phyloP scores from a whole-genome alignment of 2,113 vertebrate genomes.

The Grallaria varia region DNA sequence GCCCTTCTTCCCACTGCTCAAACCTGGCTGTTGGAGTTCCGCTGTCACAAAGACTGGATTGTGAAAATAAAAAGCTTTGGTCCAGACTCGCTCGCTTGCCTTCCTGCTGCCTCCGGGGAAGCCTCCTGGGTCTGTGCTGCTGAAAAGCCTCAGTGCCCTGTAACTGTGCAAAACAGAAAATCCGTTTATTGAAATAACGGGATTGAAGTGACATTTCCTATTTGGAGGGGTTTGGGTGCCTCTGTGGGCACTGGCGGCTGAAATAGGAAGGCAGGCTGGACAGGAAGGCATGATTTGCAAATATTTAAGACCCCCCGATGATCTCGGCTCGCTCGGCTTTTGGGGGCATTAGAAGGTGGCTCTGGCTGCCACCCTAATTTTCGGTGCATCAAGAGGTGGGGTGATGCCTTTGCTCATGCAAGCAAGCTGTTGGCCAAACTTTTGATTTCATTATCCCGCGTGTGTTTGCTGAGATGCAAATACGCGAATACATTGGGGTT shows the following conservation, averaged over 20 bases:
- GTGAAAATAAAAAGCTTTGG: slow-evolving; percentile 67
- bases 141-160: background rate
- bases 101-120: slow-evolving; percentile 30
- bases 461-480: background rate
- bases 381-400: background rate
- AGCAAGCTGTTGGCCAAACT: background rate
- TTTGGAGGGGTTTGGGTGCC: background rate
- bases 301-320: background rate
- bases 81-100: slow-evolving; percentile 35
- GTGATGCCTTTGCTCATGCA: rapidly evolving
- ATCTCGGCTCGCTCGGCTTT: background rate
- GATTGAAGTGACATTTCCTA: background rate
- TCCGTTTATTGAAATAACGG: slow-evolving; percentile 5
- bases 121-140: background rate
- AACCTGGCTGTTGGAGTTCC: slow-evolving; percentile 47
- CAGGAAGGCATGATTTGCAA: background rate
- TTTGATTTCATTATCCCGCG: background rate
- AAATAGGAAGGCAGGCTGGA: background rate
- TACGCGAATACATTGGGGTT: background rate
- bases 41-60: slow-evolving; percentile 61
- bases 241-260: background rate
- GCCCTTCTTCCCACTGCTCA: slow-evolving; percentile 39
- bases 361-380: background rate
- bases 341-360: background rate
- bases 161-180: background rate